A percentile compares a stretch with the other conserved stretches of the same genome.
Conservation (phyloP, 2,888 invertebrate species). For the Argyresthia goedartella region DNA sequence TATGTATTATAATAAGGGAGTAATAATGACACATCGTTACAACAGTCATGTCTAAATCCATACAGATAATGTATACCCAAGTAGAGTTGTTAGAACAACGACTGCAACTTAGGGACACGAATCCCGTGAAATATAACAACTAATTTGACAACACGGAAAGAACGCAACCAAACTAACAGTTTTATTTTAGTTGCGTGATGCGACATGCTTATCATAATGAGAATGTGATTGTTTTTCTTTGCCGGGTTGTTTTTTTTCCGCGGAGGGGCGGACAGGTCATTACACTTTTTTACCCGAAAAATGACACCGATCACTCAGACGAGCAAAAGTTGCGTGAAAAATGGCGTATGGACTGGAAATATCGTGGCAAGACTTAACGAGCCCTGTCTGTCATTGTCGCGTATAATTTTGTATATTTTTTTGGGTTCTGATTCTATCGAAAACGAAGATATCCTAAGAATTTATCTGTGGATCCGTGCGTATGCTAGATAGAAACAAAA, state of each 20-base stretch:
- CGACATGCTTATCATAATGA: conserved; percentile 38
- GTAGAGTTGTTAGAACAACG: too few species aligned
- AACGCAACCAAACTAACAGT: conserved; percentile 5
- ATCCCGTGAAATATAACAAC: conserved; percentile 13
- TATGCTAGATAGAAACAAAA: too few species aligned
- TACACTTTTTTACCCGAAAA: conserved; percentile 23
- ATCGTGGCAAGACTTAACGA: conserved; percentile 38
- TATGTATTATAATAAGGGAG: too few species aligned
- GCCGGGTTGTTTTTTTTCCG: conserved; percentile 7
- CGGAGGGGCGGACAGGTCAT: conserved; percentile 18
- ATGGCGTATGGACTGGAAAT: conserved; percentile 14
- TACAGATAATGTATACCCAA: too few species aligned
- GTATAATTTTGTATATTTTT: conserved; percentile 26
- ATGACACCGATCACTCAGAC: conserved; percentile 42
- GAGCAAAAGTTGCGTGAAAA: conserved; percentile 32
- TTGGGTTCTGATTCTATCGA: conserved; percentile 28
- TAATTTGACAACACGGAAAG: conserved; percentile 14
- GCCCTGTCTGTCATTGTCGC: conserved; percentile 42
- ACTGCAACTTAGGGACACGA: too few species aligned
- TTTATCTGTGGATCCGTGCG: conserved; percentile 35
- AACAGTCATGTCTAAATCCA: too few species aligned
- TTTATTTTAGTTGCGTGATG: conserved; percentile 31
- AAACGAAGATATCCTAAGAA: too few species aligned
- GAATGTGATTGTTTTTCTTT: conserved; percentile 37
- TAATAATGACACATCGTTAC: too few species aligned